Conservation (phyloP, 2,113 vertebrate species). For the Nesogale talazaci region DNA sequence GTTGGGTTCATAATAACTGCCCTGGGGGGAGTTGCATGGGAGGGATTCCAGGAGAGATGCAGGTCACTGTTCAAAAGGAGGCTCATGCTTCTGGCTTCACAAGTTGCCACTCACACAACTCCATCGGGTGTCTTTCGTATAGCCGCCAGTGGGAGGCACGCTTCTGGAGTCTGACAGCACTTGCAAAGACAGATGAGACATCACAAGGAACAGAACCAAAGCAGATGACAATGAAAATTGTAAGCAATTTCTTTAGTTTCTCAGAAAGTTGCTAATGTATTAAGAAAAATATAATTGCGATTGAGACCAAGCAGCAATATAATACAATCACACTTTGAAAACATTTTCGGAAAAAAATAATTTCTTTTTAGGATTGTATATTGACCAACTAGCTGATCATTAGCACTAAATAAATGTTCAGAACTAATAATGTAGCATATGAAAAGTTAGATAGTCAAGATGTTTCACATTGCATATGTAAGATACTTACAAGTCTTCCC, state of each 20-base stretch:
- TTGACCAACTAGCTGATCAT: neutral
- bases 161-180: neutral
- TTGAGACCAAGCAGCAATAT: neutral
- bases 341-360: neutral
- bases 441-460: neutral
- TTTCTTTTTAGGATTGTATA: neutral
- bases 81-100: neutral
- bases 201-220: slow-evolving; percentile 7
- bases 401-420: neutral
- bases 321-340: slow-evolving; percentile 21
- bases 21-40: neutral
- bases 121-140: accelerated
- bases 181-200: neutral
- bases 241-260: neutral
- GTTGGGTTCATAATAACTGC: neutral
- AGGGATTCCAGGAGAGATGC: neutral
- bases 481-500: neutral
- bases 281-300: neutral
- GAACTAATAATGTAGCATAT: neutral
- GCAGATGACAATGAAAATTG: neutral
- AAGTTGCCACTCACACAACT: neutral
- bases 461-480: neutral
- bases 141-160: neutral
- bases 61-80: neutral
- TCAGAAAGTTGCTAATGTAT: neutral